Evolutionary conservation across 2,113 vertebrate genomes (phyloP).

Genomic region (Symphodus melops): DNA sequence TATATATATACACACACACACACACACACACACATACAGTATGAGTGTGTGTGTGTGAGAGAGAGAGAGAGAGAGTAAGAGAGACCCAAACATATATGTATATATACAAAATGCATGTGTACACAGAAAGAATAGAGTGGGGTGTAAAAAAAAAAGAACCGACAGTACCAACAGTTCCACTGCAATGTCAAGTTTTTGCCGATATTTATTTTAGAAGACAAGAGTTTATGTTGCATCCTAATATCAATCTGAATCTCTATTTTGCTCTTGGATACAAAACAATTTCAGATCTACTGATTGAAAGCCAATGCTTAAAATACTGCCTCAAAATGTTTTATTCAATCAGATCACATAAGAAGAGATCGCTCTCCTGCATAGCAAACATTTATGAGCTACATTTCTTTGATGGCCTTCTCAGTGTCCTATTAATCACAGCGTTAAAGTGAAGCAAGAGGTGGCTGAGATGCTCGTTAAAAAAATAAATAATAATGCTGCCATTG

Average conservation of each 20-base stretch:
- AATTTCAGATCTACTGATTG: slow-evolving; percentile 25
- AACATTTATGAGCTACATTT: slow-evolving; percentile 74
- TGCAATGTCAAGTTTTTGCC: slow-evolving; percentile 25
- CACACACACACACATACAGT: no score
- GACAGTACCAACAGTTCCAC: slow-evolving; percentile 41
- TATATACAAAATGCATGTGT: slow-evolving; percentile 47
- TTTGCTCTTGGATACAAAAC: slow-evolving; percentile 6
- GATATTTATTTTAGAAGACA: neutral
- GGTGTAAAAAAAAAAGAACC: slow-evolving; percentile 46
- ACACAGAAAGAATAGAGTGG: slow-evolving; percentile 37
- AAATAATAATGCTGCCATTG: slow-evolving; percentile 52
- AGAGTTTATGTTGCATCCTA: neutral
- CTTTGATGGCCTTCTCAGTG: slow-evolving; percentile 57
- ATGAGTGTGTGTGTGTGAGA: no score
- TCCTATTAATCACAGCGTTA: slow-evolving; percentile 76
- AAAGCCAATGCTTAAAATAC: slow-evolving; percentile 16
- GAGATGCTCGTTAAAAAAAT: slow-evolving; percentile 65
- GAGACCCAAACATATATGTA: slow-evolving; percentile 42
- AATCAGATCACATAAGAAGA: slow-evolving; percentile 51
- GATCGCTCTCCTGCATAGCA: slow-evolving; percentile 47
- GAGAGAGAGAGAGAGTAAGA: no score
- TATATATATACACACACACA: no score
- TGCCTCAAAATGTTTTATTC: slow-evolving; percentile 43
- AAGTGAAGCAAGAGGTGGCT: slow-evolving; percentile 60
- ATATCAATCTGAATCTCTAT: neutral